These are phyloP conservation scores for Agonopterix heracliana DNA, from an alignment of 2,888 invertebrate genomes.

Conservation along the genomic window DNA sequence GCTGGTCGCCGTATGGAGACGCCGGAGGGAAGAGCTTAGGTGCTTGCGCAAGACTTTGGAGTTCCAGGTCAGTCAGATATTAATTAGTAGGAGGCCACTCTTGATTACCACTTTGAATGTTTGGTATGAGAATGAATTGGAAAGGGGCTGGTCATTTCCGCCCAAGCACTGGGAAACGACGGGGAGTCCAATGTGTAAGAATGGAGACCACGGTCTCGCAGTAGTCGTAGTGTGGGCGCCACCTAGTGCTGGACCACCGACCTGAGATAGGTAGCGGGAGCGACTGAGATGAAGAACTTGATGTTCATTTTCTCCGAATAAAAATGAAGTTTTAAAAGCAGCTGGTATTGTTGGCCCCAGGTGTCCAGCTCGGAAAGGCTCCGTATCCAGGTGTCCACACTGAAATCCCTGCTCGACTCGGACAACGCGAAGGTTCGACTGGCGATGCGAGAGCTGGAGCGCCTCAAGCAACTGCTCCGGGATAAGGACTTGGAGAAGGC, in stretches of 20 bases:
- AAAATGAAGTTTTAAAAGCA: no score
- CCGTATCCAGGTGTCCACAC: constrained; percentile 75
- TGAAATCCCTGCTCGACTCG: constrained; percentile 75
- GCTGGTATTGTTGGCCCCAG: constrained; percentile 21
- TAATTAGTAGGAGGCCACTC: not conserved
- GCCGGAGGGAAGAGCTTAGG: constrained; percentile 63
- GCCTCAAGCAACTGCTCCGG: constrained; percentile 57
- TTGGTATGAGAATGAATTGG: no score
- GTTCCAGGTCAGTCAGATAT: constrained; percentile 36
- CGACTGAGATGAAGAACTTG: no score
- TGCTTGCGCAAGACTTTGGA: constrained; percentile 63
- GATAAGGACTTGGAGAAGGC: constrained; percentile 64
- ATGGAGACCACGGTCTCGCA: no score
- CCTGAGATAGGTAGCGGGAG: no score
- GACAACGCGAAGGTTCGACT: constrained; percentile 73
- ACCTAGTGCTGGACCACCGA: no score
- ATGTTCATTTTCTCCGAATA: no score
- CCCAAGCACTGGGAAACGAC: no score
- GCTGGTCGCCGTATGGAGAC: constrained; percentile 71
- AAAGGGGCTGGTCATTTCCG: no score
- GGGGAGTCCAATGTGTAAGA: no score
- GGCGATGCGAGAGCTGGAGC: constrained; percentile 64
- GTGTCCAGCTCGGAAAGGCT: constrained; percentile 60
- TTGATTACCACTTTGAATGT: not conserved
- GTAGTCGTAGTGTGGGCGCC: no score